A percentile compares a stretch with the other conserved stretches of the same genome.
These are phyloP conservation scores for Cosmia pyralina DNA, from an alignment of 2,888 invertebrate genomes.

Conservation along the genomic window DNA sequence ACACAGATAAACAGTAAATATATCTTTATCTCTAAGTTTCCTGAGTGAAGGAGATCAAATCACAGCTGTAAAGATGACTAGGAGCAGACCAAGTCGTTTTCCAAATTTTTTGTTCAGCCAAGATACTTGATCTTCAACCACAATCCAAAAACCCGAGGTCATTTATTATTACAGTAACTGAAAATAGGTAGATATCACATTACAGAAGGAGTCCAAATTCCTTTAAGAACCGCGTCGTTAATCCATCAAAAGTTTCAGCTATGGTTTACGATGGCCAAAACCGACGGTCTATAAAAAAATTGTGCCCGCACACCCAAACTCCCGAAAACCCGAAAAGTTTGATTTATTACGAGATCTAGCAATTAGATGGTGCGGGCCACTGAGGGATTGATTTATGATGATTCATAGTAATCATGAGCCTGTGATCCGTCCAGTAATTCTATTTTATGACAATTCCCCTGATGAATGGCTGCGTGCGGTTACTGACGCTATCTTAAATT, in stretches of 20 bases:
- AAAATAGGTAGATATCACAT: slow-evolving; percentile 59
- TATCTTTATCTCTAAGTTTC: no score
- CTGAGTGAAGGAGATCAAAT: background rate
- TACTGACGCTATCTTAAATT: slow-evolving; percentile 81
- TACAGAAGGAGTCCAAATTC: slow-evolving; percentile 60
- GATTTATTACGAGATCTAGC: slow-evolving; percentile 86
- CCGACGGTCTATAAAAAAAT: slow-evolving; percentile 78
- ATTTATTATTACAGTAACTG: slow-evolving; percentile 54
- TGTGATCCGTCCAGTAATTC: slow-evolving; percentile 84
- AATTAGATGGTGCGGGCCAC: slow-evolving; percentile 87
- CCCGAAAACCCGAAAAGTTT: slow-evolving; percentile 82
- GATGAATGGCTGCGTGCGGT: slow-evolving; percentile 82
- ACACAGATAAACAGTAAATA: no score
- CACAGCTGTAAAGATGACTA: background rate
- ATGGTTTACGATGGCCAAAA: slow-evolving; percentile 79
- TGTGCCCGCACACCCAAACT: slow-evolving; percentile 81
- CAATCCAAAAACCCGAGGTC: slow-evolving; percentile 38
- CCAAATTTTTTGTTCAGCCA: slow-evolving; percentile 14
- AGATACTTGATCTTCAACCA: slow-evolving; percentile 24
- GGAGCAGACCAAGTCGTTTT: background rate
- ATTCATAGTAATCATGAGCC: slow-evolving; percentile 85
- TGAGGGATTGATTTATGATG: slow-evolving; percentile 88
- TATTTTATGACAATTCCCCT: slow-evolving; percentile 83
- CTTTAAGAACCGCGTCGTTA: slow-evolving; percentile 73
- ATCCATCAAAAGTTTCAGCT: slow-evolving; percentile 76